phyloP scores from a whole-genome alignment of 2,113 vertebrate genomes.

The Micromys minutus region DNA sequence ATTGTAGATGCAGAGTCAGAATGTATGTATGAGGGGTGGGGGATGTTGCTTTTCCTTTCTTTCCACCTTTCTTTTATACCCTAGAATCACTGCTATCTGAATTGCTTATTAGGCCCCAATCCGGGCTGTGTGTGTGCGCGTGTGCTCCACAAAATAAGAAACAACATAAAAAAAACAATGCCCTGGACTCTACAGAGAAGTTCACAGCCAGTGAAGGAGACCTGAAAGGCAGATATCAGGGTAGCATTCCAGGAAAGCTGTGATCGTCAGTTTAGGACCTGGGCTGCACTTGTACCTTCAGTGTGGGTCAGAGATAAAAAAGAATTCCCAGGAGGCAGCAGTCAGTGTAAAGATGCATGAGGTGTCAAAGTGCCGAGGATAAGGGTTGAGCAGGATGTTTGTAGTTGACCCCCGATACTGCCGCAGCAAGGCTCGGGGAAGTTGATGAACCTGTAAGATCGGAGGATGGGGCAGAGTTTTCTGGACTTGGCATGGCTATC shows the following conservation, averaged over 20 bases:
- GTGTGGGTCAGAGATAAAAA: neutral
- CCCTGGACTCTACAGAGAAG: neutral
- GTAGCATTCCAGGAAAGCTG: neutral
- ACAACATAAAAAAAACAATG: constrained; percentile 40
- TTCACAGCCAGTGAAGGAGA: neutral
- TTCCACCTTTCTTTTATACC: neutral
- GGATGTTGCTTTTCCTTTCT: neutral
- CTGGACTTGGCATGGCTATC: neutral
- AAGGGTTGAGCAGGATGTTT: neutral
- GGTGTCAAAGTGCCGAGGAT: neutral
- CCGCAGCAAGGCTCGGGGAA: neutral
- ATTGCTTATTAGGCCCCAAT: neutral
- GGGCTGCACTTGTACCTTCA: neutral
- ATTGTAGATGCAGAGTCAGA: neutral
- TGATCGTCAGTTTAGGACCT: neutral
- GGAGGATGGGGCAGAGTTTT: neutral
- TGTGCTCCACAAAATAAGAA: neutral
- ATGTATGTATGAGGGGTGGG: neutral
- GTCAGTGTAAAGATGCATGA: neutral
- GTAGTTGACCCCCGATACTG: neutral
- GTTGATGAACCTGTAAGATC: neutral
- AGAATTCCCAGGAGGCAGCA: neutral
- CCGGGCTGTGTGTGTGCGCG: neutral
- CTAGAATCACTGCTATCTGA: neutral
- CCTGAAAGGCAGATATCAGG: neutral